These are phyloP conservation scores for Aythya baeri DNA, from an alignment of 2,113 vertebrate species.

Conservation along the genomic window DNA sequence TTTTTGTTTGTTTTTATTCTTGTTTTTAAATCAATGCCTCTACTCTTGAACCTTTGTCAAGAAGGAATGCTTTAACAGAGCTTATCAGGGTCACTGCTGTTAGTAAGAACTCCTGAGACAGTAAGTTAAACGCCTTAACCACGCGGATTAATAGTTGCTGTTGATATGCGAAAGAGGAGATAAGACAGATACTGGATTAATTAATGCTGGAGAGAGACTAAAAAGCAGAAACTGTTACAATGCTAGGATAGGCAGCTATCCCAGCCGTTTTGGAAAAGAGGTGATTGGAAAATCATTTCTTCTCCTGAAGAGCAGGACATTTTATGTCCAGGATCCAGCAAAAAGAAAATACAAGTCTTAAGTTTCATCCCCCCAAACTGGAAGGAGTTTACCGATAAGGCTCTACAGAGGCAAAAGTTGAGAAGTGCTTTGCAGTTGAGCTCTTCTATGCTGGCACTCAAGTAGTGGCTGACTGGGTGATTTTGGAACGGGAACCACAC, in stretches of 20 bases:
- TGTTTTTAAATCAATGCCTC: not conserved
- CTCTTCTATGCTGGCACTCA: not conserved
- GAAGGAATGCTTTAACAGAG: not conserved
- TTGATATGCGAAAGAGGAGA: not conserved
- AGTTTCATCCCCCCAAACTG: not conserved
- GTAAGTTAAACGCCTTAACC: not conserved
- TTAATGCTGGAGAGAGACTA: not conserved
- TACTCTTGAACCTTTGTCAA: not conserved
- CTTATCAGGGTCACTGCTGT: not conserved
- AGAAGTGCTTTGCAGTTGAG: not conserved
- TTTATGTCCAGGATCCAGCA: not conserved
- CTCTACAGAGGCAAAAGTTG: not conserved
- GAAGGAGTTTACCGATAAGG: not conserved
- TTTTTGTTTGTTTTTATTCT: not conserved
- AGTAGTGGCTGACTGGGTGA: not conserved
- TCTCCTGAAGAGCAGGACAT: not conserved
- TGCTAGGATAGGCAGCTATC: not conserved
- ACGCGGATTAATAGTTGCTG: not conserved
- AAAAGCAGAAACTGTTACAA: not conserved
- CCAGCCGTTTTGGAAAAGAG: not conserved
- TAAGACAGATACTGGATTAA: not conserved
- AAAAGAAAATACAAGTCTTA: not conserved
- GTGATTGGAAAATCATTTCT: not conserved
- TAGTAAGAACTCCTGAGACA: not conserved
- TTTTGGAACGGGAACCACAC: not conserved